These are phyloP conservation scores for Diaprepes abbreviatus DNA, from an alignment of 2,888 invertebrate genomes.

Conservation along the genomic window DNA sequence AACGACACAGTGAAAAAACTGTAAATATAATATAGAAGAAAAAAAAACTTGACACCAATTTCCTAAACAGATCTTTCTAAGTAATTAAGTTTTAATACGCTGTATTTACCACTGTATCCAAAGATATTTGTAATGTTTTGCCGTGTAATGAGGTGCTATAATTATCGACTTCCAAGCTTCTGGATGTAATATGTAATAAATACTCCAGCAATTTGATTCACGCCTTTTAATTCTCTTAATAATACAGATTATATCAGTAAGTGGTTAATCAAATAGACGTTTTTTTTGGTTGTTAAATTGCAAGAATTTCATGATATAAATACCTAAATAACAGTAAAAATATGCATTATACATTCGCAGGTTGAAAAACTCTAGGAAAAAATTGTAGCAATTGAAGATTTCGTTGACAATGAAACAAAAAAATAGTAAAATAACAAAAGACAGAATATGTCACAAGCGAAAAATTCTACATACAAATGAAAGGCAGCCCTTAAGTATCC, in stretches of 20 bases:
- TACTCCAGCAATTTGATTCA: not conserved
- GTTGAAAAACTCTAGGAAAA: no score
- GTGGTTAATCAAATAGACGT: not conserved
- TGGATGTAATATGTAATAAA: conserved; percentile 4
- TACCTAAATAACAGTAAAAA: no score
- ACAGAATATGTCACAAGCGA: no score
- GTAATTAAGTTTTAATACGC: not conserved
- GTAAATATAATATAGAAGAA: no score
- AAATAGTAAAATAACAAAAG: no score
- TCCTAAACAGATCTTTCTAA: not conserved
- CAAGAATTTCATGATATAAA: not conserved
- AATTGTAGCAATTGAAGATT: no score
- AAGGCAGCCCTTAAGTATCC: no score
- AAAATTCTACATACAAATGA: no score
- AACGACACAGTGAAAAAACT: no score
- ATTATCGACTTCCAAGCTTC: not conserved
- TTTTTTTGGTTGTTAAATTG: not conserved
- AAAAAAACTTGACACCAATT: no score
- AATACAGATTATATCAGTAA: not conserved
- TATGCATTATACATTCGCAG: no score
- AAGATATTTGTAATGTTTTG: not conserved
- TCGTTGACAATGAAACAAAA: no score
- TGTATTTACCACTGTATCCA: not conserved
- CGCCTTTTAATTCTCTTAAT: not conserved
- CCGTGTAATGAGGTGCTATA: conserved; percentile 15